Evolutionary conservation across 2,113 vertebrate genomes (phyloP), one percentile per base, ranked within the genome.

Genomic region (Dascyllus trimaculatus): DNA sequence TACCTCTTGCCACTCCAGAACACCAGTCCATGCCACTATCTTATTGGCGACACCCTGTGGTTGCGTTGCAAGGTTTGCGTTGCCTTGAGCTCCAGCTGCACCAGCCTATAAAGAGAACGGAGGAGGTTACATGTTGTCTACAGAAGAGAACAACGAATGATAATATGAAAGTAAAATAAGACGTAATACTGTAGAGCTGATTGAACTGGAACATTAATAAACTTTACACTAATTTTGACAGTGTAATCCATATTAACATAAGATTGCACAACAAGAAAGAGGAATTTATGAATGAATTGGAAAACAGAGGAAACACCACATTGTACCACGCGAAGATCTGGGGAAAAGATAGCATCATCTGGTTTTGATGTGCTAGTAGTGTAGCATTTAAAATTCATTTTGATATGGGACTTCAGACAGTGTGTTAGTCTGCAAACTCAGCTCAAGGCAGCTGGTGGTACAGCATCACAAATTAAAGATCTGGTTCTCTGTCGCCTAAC

Each of bases 1-100:
- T 92, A 97, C 97, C 97, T 98, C 97, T 67, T 97, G 97, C 97
- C 97, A 98, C 86, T 98, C 97, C 0, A 98, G 94, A 18, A 97
- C 96, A 0, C 97, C 97, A 0, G 94, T 97, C 97, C 97, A 98
- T 0, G 96, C 97, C 60, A 97, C 92, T 17, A 97, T 92, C 80
- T 97, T 98, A 78, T 96, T 97, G 77, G 96, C 92, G 24, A 96
- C 94, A 0, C 94, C 93, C 86, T 95, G 96, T 67, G 91, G 95
- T 22, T 91, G 87, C 29, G 29, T 29, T 24, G 92, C 92, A 0
- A 96, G 24, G 89, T 92, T 25, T 71, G 85, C 8, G 79, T 77
- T 67, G 81, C 75, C 63, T 73, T 86, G 86, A 73, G 75, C 88
- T 88, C 2, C 87, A 85, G 86, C 90, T 69, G 69, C 94, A 82